These are phyloP conservation scores for Sebastes oblongus DNA, from an alignment of 2,797 vertebrate species.

Conservation along the genomic window DNA sequence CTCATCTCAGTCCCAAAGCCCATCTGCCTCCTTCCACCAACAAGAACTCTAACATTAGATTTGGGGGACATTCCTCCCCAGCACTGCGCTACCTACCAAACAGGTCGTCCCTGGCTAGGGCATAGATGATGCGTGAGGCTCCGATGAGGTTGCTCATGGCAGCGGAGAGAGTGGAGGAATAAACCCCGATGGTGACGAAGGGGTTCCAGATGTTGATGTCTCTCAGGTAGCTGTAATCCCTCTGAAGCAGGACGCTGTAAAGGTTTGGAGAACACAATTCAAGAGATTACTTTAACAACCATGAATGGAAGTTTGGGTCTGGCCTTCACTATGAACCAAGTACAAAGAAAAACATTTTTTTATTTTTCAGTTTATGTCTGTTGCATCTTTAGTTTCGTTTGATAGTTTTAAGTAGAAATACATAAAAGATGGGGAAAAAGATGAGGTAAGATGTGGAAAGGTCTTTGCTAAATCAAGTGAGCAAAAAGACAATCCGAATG, in stretches of 20 bases:
- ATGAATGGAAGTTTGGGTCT: too few species aligned
- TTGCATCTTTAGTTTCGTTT: neutral
- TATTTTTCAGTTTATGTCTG: neutral
- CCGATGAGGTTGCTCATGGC: constrained; percentile 94
- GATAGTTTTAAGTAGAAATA: neutral
- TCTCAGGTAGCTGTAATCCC: constrained; percentile 88
- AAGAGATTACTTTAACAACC: neutral
- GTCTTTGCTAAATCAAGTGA: too few species aligned
- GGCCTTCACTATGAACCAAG: neutral
- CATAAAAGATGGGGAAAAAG: neutral
- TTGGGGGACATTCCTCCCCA: neutral
- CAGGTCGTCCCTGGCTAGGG: constrained; percentile 88
- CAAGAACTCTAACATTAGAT: too few species aligned
- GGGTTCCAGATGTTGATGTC: constrained; percentile 90
- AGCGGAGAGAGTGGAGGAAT: constrained; percentile 88
- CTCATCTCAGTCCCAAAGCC: neutral
- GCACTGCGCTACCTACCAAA: constrained; percentile 81
- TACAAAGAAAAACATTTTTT: neutral
- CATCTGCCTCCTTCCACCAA: neutral
- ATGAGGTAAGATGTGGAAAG: neutral
- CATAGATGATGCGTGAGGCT: constrained; percentile 91
- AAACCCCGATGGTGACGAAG: constrained; percentile 88
- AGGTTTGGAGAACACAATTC: neutral
- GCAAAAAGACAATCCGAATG: neutral
- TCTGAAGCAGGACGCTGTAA: constrained; percentile 84